Evolutionary conservation across 2,797 vertebrate species (phyloP), one percentile per base, ranked within the genome.

Genomic region (Adelosebastes latens): DNA sequence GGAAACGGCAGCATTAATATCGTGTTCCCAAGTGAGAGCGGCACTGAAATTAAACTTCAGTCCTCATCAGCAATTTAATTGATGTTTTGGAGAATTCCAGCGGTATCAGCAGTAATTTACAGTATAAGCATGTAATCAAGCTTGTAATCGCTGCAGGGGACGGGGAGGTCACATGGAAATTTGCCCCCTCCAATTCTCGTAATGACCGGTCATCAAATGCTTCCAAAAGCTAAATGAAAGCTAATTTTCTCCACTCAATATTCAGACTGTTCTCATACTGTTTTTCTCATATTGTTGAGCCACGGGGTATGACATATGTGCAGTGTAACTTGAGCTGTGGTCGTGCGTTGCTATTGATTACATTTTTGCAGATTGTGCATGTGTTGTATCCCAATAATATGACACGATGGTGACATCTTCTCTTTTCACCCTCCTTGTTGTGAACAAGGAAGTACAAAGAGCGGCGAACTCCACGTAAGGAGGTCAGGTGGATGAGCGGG

Each of bases 301-400:
- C 0, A 42, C 14, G 1, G 42, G 42, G 42, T 46, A 46, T 2
- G 34, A 36, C 34, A 36, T 4, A 36, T 36, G 11, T 4, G 34
- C 34, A 36, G 34, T 36, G 34, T 36, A 36, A 42, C 42, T 46
- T 46, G 42, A 46, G 42, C 42, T 46, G 42, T 20, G 42, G 42
- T 0, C 0, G 42, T 46, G 42, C 42, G 42, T 46, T 46, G 0
- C 42, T 46, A 20, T 18, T 46, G 42, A 18, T 46, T 46, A 0
- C 0, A 46, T 18, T 46, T 46, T 46, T 46, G 42, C 1, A 46
- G 42, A 46, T 6, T 46, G 42, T 18, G 42, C 42, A 46, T 46
- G 42, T 46, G 42, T 18, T 46, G 42, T 20, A 46, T 8, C 16
- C 16, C 42, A 46, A 46, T 46, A 3, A 18, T 46, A 46, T 42